Conservation (phyloP, 2,113 vertebrate species). For the Gallinago paraguaiae region DNA sequence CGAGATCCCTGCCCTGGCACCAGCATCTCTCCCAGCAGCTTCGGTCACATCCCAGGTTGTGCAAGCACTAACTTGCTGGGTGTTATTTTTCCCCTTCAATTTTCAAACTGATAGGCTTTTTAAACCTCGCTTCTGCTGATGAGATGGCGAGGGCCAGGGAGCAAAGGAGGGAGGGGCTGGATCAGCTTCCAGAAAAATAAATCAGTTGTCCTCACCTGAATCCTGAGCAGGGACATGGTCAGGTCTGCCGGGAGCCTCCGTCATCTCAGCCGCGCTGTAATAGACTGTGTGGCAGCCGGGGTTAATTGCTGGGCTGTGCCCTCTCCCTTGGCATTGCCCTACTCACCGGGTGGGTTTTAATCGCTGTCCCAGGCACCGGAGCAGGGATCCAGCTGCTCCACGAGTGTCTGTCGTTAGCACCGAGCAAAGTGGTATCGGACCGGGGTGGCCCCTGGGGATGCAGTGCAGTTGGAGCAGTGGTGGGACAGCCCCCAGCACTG, state of each 20-base stretch:
- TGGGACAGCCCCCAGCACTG: accelerated
- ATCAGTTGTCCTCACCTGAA: background rate
- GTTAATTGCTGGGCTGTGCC: background rate
- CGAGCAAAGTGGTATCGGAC: accelerated
- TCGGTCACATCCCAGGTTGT: background rate
- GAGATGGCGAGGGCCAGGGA: background rate
- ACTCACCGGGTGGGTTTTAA: background rate
- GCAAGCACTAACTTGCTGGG: background rate
- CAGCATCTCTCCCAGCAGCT: conserved; percentile 35
- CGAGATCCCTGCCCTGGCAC: conserved; percentile 19
- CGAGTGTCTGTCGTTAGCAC: accelerated
- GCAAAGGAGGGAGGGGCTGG: background rate
- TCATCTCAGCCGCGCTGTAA: background rate
- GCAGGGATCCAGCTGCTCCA: background rate
- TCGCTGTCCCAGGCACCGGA: accelerated
- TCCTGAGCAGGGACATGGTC: background rate
- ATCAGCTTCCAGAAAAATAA: background rate
- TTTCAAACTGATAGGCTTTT: conserved; percentile 36
- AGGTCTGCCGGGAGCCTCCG: background rate
- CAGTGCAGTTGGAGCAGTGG: accelerated
- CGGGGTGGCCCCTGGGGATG: accelerated
- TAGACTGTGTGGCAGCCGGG: background rate
- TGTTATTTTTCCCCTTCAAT: conserved; percentile 34
- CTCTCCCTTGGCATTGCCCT: background rate
- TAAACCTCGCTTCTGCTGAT: background rate